Base-by-base conservation (phyloP, 2,888 invertebrate genomes). In the Ferrisia virgata region DNA sequence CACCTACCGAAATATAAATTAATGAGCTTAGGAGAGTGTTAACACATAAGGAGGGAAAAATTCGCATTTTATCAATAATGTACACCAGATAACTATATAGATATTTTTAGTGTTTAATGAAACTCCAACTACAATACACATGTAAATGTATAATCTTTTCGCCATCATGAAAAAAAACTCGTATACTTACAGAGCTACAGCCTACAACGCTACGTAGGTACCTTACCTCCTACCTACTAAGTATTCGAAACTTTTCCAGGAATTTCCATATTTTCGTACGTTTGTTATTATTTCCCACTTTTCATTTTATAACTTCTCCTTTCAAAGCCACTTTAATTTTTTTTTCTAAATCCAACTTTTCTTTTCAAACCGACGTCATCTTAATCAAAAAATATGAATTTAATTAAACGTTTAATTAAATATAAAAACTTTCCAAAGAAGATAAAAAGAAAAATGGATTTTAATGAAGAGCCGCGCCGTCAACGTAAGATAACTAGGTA, bases 271-370 rank as follows among this genome's bases (percentile, higher is more conserved):
- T 64, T 64, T 64, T 64, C 64, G 25, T 64, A 64, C 64, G 28
- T 64, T 64, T 64, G 64, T 64, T 64, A 64, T 64, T 64, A 64
- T 64, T 64, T 64, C 28, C 64, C 64, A 64, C 64, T 64, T 64
- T 64, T 28, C 64, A 28, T 64, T 64, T 64, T 64, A 25, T 64
- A 64, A 64, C 64, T 28, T 64, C 64, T 25, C 28, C 28, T 64
- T 28, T 64, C 64, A 28, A 28, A 28, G 64, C 28, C 28, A 28
- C 25, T 47, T 47, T 64, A 64, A 64, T 64, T 64, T 28, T 64
- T 64, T 64, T 64, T 64, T 64, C 64, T 28, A 64, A 64, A 64
- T 64, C 28, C 28, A 64, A 64, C 64, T 25, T 64, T 64, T 64
- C 64, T 64, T 64, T 64, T 64, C 13, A 25, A 64, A 25, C 28